A percentile compares a stretch with the other conserved stretches of the same genome.
Evolutionary conservation across 2,113 vertebrate species (phyloP).

Genomic region (Datnioides undecimradiatus): DNA sequence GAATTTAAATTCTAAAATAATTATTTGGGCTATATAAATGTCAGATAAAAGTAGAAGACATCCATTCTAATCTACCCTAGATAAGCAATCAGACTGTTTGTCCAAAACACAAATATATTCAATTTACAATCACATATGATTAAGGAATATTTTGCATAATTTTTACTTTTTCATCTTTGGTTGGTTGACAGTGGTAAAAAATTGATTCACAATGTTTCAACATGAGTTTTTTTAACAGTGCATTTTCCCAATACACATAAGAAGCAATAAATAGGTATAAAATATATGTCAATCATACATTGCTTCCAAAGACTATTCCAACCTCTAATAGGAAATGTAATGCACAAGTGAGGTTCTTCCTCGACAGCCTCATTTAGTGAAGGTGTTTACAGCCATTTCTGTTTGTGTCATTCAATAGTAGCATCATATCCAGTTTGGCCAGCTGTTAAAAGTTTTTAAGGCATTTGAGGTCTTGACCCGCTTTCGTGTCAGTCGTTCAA

Average conservation of each 20-base stretch:
- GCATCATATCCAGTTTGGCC: neutral
- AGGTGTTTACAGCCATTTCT: slow-evolving; percentile 12
- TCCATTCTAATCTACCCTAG: too few species aligned
- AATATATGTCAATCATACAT: neutral
- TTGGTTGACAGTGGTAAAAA: neutral
- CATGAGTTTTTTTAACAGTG: too few species aligned
- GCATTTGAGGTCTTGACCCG: slow-evolving; percentile 39
- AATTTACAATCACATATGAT: neutral
- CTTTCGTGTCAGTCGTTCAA: slow-evolving; percentile 23
- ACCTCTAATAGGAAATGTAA: neutral
- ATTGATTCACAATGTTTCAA: neutral
- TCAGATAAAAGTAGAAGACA: too few species aligned
- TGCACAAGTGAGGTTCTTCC: slow-evolving; percentile 6
- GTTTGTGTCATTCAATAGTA: neutral
- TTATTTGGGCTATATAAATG: neutral
- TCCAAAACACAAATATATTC: neutral
- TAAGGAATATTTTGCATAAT: neutral
- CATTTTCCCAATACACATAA: too few species aligned
- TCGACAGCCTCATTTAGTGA: slow-evolving; percentile 6
- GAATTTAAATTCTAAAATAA: neutral
- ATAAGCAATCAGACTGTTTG: neutral
- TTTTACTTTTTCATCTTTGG: neutral
- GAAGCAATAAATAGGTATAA: too few species aligned
- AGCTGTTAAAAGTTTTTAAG: slow-evolving; percentile 35
- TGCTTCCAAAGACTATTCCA: too few species aligned